phyloP scores from a whole-genome alignment of 30 jellyfish, hydroid and myxozoan genomes.

The Hydractinia symbiolongicarpus region DNA sequence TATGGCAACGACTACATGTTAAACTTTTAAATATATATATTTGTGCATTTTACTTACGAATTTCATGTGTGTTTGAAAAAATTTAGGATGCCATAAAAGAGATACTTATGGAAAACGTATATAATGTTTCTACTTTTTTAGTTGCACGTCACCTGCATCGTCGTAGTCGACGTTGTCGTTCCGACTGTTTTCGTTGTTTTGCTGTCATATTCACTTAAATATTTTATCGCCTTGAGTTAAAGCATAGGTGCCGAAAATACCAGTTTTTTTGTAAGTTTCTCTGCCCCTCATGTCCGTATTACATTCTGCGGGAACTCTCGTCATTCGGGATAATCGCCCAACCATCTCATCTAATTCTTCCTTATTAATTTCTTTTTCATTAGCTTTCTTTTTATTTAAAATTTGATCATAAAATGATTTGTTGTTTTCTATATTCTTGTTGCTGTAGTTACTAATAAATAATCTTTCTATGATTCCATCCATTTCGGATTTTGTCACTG shows the following conservation, averaged over 20 bases:
- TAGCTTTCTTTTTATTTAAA: not conserved
- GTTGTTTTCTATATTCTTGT: conserved; percentile 9
- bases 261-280: not conserved
- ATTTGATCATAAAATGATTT: conserved; percentile 1
- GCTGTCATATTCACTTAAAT: no score
- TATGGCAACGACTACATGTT: no score
- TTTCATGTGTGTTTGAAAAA: no score
- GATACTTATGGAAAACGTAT: no score
- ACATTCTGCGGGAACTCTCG: conserved; percentile 18
- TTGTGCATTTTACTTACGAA: no score
- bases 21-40: no score
- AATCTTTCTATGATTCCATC: not conserved
- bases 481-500: not conserved
- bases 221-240: not conserved
- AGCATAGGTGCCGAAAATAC: conserved; percentile 13
- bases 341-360: conserved; percentile 14
- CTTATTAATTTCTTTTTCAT: conserved; percentile 6
- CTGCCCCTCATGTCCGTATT: conserved; percentile 7
- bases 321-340: conserved; percentile 10
- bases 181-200: no score
- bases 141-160: no score
- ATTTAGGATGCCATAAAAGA: no score
- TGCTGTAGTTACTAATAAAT: conserved; percentile 14
- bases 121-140: no score
- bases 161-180: no score